These are phyloP conservation scores for Tamandua tetradactyla DNA, from an alignment of 2,797 vertebrate genomes.

Conservation along the genomic window DNA sequence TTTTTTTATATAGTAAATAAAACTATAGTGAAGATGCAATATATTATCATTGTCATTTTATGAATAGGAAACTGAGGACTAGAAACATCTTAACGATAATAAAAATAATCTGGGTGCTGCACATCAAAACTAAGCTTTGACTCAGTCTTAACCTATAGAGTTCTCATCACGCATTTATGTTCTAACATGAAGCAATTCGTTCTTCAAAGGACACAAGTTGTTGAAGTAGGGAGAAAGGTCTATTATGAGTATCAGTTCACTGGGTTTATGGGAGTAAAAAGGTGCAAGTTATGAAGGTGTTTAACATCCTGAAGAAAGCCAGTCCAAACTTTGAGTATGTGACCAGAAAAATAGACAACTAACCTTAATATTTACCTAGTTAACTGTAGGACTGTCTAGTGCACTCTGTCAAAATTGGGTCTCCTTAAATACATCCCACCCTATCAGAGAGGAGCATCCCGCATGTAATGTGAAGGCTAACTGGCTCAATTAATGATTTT, in stretches of 20 bases:
- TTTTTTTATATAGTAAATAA: neutral
- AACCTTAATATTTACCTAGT: conserved; percentile 54
- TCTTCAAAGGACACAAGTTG: neutral
- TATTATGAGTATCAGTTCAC: neutral
- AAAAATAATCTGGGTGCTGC: neutral
- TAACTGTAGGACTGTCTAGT: conserved; percentile 25
- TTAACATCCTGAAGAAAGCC: conserved; percentile 29
- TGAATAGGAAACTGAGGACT: neutral
- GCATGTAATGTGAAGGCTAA: conserved; percentile 53
- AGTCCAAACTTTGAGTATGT: conserved; percentile 32
- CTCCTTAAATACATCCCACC: conserved; percentile 60
- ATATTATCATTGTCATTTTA: neutral
- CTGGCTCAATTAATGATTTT: conserved; percentile 56
- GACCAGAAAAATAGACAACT: conserved; percentile 50
- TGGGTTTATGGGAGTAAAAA: neutral
- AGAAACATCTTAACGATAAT: neutral
- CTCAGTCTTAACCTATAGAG: too few species aligned
- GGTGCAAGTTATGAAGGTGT: neutral
- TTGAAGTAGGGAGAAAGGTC: neutral
- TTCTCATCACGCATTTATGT: neutral
- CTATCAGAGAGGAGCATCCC: conserved; percentile 26
- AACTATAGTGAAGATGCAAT: neutral
- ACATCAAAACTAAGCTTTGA: conserved; percentile 10
- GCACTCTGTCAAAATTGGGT: conserved; percentile 39
- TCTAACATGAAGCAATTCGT: neutral